These are phyloP conservation scores for Charadrius vociferus DNA, from an alignment of 2,113 vertebrate species.

Conservation along the genomic window DNA sequence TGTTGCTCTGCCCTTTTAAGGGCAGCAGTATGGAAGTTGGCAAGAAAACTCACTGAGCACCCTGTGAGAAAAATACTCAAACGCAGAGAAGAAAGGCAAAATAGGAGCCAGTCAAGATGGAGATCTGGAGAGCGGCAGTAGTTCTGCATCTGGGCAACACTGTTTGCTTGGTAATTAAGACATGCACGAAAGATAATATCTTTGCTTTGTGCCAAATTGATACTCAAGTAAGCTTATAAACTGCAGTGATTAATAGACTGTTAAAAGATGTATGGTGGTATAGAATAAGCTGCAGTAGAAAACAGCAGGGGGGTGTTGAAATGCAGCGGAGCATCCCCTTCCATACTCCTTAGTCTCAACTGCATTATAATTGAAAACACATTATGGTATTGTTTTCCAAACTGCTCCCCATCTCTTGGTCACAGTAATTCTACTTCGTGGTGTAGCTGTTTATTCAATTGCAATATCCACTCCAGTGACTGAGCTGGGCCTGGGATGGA, in stretches of 20 bases:
- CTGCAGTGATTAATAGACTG: not conserved
- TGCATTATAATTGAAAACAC: not conserved
- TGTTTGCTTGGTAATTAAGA: not conserved
- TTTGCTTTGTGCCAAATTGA: not conserved
- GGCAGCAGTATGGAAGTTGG: constrained; percentile 50
- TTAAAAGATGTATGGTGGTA: not conserved
- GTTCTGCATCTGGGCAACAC: not conserved
- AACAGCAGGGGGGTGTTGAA: not conserved
- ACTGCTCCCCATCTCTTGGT: not conserved
- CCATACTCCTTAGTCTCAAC: not conserved
- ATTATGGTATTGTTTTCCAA: not conserved
- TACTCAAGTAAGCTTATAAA: not conserved
- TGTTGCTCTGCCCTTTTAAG: constrained; percentile 60
- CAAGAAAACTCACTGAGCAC: constrained; percentile 35
- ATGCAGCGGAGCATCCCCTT: not conserved
- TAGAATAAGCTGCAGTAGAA: not conserved
- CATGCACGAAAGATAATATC: not conserved
- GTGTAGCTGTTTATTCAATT: not conserved
- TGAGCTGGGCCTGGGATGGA: not conserved
- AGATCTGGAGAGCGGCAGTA: not conserved
- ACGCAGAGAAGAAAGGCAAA: not conserved
- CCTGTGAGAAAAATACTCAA: constrained; percentile 54
- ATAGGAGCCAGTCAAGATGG: not conserved
- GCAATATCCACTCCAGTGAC: not conserved
- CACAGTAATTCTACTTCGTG: not conserved